These are phyloP conservation scores for Raja brachyura DNA, from an alignment of 2,113 vertebrate species.

Conservation along the genomic window DNA sequence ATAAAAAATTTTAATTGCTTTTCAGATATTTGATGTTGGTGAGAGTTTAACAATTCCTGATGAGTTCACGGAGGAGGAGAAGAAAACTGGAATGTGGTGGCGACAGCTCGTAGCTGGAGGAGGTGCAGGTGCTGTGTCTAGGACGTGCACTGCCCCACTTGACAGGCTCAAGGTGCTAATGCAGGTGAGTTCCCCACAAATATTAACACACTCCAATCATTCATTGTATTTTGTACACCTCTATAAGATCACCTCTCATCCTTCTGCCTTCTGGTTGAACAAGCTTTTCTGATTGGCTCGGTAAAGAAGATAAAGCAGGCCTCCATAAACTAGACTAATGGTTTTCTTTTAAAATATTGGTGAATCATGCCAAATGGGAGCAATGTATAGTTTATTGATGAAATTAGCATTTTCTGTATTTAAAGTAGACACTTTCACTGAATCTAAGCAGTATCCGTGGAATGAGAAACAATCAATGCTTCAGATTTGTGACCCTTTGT, in stretches of 20 bases:
- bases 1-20: too few relatives aligned
- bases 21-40: slow-evolving; percentile 90
- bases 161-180: slow-evolving; percentile 93
- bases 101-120: slow-evolving; percentile 90
- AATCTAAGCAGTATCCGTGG: neutral
- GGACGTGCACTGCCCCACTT: slow-evolving; percentile 87
- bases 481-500: too few relatives aligned
- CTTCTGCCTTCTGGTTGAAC: neutral
- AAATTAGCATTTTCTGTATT: neutral
- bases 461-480: too few relatives aligned
- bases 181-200: slow-evolving; percentile 66
- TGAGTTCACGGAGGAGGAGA: slow-evolving; percentile 92
- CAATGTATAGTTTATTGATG: too few relatives aligned
- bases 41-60: slow-evolving; percentile 88
- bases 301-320: neutral
- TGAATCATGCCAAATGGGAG: neutral
- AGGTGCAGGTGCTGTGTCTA: slow-evolving; percentile 83
- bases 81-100: slow-evolving; percentile 91
- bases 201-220: neutral
- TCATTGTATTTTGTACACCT: neutral
- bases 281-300: neutral
- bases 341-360: neutral
- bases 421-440: neutral
- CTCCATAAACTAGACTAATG: neutral
- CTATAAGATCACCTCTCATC: too few relatives aligned